Evolutionary conservation across 2,113 vertebrate species (phyloP), one percentile per base, ranked within the genome.

Genomic region (Alosa alosa): DNA sequence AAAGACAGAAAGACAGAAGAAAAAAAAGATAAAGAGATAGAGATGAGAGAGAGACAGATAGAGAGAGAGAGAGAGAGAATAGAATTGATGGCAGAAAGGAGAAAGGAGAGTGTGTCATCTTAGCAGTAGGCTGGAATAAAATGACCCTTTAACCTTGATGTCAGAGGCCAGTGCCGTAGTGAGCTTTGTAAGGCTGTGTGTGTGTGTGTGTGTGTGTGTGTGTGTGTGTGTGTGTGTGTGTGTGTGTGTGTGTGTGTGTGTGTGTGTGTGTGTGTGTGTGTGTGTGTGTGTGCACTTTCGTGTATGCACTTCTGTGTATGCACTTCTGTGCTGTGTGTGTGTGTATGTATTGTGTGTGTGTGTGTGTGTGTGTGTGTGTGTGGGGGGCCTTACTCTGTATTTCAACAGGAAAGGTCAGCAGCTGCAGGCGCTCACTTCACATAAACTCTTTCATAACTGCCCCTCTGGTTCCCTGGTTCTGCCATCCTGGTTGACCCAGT

Each of bases 281-380:
- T 60, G 7, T 20, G 17, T 60, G 57, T 60, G 20, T 60, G 57
- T 60, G 57, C 1, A 20, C 7, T 18, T n/a, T 18, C n/a, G 57
- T 64, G 17, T 20, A 2, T 20, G 57, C 7, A 20, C 7, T 0
- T 64, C 1, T 22, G 18, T 64, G 57, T 20, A 2, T 20, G 57
- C 7, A 20, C 7, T 0, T 64, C 1, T 22, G 18, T 64, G 57
- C 31, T 64, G 18, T 64, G 18, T 7, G 57, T 64, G 57, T 7
- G 57, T 64, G 57, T n/a, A 20, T 7, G 18, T 82, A 44, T 82
- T n/a, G 46, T 10, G 46, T 47, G 46, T 47, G 31, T n/a, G 82
- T 49, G 82, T 83, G 25, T 83, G 82, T 31, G 47, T 57, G 41
- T 52, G 50, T 52, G 50, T 52, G 50, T 57, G n/a, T n/a, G n/a